Evolutionary conservation across 35 echinoderm and acorn worm genomes (phyloP), one percentile per base, ranked within the genome.

Genomic region (Acanthaster planci): DNA sequence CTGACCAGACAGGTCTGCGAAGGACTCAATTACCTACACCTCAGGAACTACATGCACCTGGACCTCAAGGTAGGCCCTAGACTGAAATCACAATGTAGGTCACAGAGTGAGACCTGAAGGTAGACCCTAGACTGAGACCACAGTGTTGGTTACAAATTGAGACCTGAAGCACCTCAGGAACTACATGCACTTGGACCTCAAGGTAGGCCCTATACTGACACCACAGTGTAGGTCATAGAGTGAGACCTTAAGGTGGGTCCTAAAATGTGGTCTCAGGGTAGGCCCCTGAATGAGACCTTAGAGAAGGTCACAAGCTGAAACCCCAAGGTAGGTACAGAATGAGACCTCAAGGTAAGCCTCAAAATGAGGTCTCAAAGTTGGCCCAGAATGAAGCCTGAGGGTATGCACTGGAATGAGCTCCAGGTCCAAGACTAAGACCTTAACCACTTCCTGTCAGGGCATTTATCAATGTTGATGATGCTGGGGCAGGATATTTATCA

Each of bases 141-240:
- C 12, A n/a, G n/a, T 47, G 92, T 94, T 52, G 96, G 96, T 59
- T 81, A 94, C 23, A 82, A 87, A 51, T 86, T n/a, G n/a, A n/a
- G n/a, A 94, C 86, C 93, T 99, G 36, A n/a, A n/a, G n/a, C 96
- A 99, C 50, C 89, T 80, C 36, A 87, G 81, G 51, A 93, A 90
- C 82, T 87, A 94, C 96, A 99, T 99, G 96, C 92, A 99, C 93
- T 82, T 94, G 23, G 88, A 90, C 67, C 89, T 99, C 34, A 99
- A 89, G 89, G 96, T 99, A 44, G 86, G 83, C 86, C 42, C 42
- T 47, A 6, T 6, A 47, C 4, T 47, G 42, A 47, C 92, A 99
- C 93, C 86, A 94, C 42, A 47, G 42, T 47, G 42, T 12, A 4
- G 4, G n/a, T 6, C 42, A 47, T 47, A 12, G 4, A 47, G 4